Conservation (phyloP, 2,797 vertebrate species). For the Betta splendens region DNA sequence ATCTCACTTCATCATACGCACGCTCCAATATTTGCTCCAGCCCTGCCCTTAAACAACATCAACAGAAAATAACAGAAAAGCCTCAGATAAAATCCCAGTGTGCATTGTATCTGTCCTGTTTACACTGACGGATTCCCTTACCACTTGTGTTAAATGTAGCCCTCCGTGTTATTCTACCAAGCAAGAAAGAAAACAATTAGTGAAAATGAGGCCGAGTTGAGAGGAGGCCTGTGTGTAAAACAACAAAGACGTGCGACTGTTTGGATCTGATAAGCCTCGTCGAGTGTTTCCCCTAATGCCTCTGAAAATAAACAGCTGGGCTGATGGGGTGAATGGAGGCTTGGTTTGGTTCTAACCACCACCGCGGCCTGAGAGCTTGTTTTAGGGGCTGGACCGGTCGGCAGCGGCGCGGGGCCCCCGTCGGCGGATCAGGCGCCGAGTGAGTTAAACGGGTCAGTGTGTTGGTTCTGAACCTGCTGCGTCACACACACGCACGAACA, state of each 20-base stretch:
- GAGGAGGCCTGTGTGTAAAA: slow-evolving; percentile 78
- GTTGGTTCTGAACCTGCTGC: slow-evolving; percentile 70
- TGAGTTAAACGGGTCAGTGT: slow-evolving; percentile 80
- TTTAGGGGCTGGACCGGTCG: slow-evolving; percentile 69
- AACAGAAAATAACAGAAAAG: slow-evolving; percentile 73
- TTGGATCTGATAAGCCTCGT: slow-evolving; percentile 80
- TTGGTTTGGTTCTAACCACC: slow-evolving; percentile 75
- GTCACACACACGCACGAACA: slow-evolving; percentile 40
- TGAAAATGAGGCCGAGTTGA: slow-evolving; percentile 74
- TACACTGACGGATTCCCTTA: slow-evolving; percentile 77
- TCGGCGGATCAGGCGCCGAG: slow-evolving; percentile 71
- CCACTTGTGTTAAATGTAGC: slow-evolving; percentile 76
- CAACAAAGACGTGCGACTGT: slow-evolving; percentile 80
- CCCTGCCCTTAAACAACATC: slow-evolving; percentile 66
- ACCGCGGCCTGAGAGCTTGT: slow-evolving; percentile 70
- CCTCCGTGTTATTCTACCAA: slow-evolving; percentile 76
- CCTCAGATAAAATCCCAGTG: slow-evolving; percentile 77
- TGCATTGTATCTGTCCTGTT: slow-evolving; percentile 78
- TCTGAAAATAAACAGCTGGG: slow-evolving; percentile 82
- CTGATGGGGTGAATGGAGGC: slow-evolving; percentile 78
- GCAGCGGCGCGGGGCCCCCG: slow-evolving; percentile 64
- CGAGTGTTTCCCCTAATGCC: slow-evolving; percentile 81
- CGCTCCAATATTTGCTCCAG: slow-evolving; percentile 54
- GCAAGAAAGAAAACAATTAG: slow-evolving; percentile 82
- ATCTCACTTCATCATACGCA: slow-evolving; percentile 38